phyloP scores from a whole-genome alignment of 2,888 invertebrate species.

The Buathra laborator region DNA sequence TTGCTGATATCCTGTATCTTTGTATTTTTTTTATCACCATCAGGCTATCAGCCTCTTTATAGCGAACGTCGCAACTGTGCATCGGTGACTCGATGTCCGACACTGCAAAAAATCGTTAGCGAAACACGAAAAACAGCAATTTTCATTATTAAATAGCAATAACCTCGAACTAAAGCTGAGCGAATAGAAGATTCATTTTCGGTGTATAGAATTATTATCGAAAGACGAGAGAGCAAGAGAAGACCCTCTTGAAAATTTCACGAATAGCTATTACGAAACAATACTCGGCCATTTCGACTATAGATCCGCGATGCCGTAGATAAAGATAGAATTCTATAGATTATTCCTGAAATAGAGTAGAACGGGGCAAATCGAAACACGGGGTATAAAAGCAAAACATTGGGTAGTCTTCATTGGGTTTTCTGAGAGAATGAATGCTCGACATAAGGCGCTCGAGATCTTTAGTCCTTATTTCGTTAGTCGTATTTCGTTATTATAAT shows the following conservation, averaged over 20 bases:
- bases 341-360: neutral
- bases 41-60: neutral
- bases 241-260: neutral
- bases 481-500: too few relatives aligned
- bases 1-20: constrained; percentile 20
- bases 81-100: neutral
- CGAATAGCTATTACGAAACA: neutral
- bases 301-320: neutral
- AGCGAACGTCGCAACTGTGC: neutral
- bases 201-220: neutral
- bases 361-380: too few relatives aligned
- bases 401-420: too few relatives aligned
- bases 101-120: neutral
- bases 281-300: neutral
- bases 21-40: constrained; percentile 22
- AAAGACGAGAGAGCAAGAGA: neutral
- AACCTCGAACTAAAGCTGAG: neutral
- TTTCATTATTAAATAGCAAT: neutral
- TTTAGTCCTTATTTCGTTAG: too few relatives aligned
- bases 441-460: too few relatives aligned
- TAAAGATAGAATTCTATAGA: neutral
- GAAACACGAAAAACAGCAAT: neutral
- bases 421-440: too few relatives aligned
- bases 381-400: too few relatives aligned
- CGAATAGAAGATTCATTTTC: neutral